These are phyloP conservation scores for Holothuria glaberrima DNA, from an alignment of 35 echinoderm and acorn worm species.

Conservation along the genomic window DNA sequence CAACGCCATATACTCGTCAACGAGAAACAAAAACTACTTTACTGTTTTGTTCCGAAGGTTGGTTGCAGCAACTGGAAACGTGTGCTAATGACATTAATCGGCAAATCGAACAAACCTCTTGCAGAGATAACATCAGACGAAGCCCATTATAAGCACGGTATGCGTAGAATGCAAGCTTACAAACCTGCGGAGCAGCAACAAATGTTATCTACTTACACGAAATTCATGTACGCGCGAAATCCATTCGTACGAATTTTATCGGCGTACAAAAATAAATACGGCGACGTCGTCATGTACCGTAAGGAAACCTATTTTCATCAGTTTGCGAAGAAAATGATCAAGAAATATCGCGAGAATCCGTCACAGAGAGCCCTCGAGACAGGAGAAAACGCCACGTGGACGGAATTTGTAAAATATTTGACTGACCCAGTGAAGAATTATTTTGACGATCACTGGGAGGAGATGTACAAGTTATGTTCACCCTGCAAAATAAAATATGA, in stretches of 20 bases:
- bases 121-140: constrained; percentile 75
- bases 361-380: constrained; percentile 72
- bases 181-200: constrained; percentile 38
- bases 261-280: constrained; percentile 94
- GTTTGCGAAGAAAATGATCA: constrained; percentile 92
- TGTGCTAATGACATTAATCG: constrained; percentile 77
- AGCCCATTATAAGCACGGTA: constrained; percentile 87
- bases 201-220: constrained; percentile 77
- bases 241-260: constrained; percentile 92
- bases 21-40: constrained; percentile 86
- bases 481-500: constrained; percentile 91
- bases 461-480: constrained; percentile 82
- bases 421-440: constrained; percentile 63
- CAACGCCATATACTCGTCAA: constrained; percentile 83
- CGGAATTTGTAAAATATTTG: constrained; percentile 83
- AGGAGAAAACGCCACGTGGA: constrained; percentile 89
- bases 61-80: constrained; percentile 95
- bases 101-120: constrained; percentile 48
- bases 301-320: constrained; percentile 88
- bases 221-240: constrained; percentile 85
- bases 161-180: constrained; percentile 74
- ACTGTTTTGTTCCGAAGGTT: constrained; percentile 81
- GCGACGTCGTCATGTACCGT: constrained; percentile 69
- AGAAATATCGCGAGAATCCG: constrained; percentile 80
- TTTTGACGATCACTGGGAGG: constrained; percentile 97